Conservation (phyloP, 2,888 invertebrate species). For the Schrankia costaestrigalis region DNA sequence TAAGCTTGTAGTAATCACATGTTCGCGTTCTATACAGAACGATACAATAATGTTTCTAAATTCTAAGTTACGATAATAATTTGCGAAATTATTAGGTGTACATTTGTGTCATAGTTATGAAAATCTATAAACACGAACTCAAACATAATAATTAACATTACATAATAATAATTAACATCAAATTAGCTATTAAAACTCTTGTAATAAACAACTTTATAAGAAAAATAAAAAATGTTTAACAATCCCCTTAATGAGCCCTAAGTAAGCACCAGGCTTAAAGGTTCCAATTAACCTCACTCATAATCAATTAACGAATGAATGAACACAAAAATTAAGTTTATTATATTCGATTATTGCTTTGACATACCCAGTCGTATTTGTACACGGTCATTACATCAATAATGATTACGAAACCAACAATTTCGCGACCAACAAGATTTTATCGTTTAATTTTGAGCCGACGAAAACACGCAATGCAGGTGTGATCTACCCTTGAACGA, state of each 20-base stretch:
- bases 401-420: conserved; percentile 10
- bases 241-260: conserved; percentile 11
- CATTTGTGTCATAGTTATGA: too few relatives aligned
- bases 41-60: too few relatives aligned
- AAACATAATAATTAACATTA: too few relatives aligned
- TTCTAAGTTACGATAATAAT: too few relatives aligned
- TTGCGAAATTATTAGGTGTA: too few relatives aligned
- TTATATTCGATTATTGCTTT: conserved; percentile 12
- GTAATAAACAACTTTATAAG: too few relatives aligned
- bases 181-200: too few relatives aligned
- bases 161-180: too few relatives aligned
- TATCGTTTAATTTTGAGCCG: conserved; percentile 17
- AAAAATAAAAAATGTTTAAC: too few relatives aligned
- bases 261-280: conserved; percentile 4
- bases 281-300: conserved; percentile 3
- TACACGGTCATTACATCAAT: conserved; percentile 13
- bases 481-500: conserved; percentile 27
- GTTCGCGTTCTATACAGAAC: too few relatives aligned
- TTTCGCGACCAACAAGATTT: conserved; percentile 23
- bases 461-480: conserved; percentile 42
- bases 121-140: too few relatives aligned
- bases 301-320: conserved; percentile 3
- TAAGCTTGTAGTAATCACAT: too few relatives aligned
- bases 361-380: conserved; percentile 11
- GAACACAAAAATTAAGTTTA: conserved; percentile 3